Percentiles rank a stretch among this genome's conserved stretches.
Evolutionary conservation across 2,797 vertebrate species (phyloP).

Genomic region (Pelodytes ibericus): DNA sequence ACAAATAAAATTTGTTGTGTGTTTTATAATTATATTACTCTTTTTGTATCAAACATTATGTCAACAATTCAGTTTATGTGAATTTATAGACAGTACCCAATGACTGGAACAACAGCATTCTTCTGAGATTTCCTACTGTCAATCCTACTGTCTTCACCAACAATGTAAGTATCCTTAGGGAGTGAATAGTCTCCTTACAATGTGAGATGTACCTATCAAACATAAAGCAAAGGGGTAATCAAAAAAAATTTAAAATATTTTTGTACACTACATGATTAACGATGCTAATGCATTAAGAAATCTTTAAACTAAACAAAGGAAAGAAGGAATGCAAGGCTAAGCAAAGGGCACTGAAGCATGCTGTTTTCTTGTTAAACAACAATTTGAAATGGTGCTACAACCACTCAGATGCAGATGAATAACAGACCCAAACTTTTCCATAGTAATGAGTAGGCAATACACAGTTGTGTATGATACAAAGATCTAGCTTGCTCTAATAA

Average conservation of each 20-base stretch:
- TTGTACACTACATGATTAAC: background rate
- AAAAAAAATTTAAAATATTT: background rate
- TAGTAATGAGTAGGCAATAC: no score
- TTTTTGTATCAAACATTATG: slow-evolving; percentile 19
- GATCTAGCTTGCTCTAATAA: no score
- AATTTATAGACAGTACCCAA: slow-evolving; percentile 33
- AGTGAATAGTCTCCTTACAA: slow-evolving; percentile 19
- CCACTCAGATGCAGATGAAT: no score
- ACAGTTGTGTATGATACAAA: no score
- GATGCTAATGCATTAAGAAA: background rate
- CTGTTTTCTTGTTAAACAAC: no score
- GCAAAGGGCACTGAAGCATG: no score
- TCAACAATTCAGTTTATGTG: slow-evolving; percentile 16
- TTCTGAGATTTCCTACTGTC: slow-evolving; percentile 34
- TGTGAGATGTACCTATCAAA: slow-evolving; percentile 15
- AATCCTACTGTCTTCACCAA: slow-evolving; percentile 22
- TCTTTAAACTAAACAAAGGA: no score
- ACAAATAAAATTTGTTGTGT: background rate
- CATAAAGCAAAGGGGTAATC: background rate
- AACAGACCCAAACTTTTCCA: no score
- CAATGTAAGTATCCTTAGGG: slow-evolving; percentile 9
- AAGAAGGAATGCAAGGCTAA: no score
- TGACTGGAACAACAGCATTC: slow-evolving; percentile 41
- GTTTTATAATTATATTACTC: background rate
- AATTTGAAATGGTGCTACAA: no score